phyloP scores from a whole-genome alignment of 2,888 invertebrate genomes.

The Nipponacmea schrenckii region DNA sequence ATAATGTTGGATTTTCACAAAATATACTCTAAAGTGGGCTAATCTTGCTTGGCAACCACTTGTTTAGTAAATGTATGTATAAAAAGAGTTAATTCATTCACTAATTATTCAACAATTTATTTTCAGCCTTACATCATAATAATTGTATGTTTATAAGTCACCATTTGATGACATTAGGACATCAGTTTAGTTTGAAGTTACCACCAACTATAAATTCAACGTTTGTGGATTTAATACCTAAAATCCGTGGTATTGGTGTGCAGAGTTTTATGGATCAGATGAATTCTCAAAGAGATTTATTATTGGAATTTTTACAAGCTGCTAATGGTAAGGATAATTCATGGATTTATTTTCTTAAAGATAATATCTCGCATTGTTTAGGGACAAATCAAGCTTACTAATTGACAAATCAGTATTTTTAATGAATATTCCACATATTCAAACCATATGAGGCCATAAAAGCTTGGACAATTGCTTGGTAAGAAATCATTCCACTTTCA shows the following conservation, averaged over 20 bases:
- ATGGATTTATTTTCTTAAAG: neutral
- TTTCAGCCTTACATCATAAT: conserved; percentile 75
- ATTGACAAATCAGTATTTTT: too few species aligned
- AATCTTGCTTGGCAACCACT: too few species aligned
- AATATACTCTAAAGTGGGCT: too few species aligned
- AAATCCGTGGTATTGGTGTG: conserved; percentile 77
- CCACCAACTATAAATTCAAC: conserved; percentile 73
- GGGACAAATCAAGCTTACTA: too few species aligned
- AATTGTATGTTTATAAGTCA: conserved; percentile 90
- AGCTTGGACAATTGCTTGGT: too few species aligned
- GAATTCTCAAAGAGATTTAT: conserved; percentile 79
- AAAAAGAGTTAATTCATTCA: too few species aligned
- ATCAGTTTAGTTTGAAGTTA: conserved; percentile 76
- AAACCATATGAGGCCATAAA: too few species aligned
- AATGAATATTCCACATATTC: too few species aligned
- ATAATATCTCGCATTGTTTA: too few species aligned
- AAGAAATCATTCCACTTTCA: too few species aligned
- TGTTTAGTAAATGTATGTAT: too few species aligned
- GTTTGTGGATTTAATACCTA: conserved; percentile 77
- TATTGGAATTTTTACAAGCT: conserved; percentile 80
- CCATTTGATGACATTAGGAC: conserved; percentile 76
- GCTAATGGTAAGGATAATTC: conserved; percentile 73
- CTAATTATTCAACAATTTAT: conserved; percentile 65
- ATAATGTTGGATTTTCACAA: too few species aligned
- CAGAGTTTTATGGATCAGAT: conserved; percentile 80